Conservation (phyloP, 2,888 invertebrate species). For the Drosophila neotestacea region DNA sequence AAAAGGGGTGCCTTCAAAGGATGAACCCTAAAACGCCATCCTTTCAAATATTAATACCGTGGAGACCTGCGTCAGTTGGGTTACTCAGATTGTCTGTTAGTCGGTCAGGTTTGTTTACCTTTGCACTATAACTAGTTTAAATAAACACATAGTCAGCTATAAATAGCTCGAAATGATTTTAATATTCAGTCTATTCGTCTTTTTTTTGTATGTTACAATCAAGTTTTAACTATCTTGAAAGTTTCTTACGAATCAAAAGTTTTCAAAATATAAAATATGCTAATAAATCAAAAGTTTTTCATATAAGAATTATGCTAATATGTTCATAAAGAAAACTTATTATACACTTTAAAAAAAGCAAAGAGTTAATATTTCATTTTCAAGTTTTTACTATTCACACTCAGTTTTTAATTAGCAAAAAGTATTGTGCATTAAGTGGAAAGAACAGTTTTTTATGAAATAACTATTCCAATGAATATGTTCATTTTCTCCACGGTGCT, state of each 20-base stretch:
- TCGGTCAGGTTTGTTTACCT: slow-evolving; percentile 37
- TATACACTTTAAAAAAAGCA: background rate
- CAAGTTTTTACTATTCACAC: background rate
- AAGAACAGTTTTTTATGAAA: background rate
- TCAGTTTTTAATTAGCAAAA: background rate
- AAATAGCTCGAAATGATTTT: background rate
- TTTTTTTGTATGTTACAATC: background rate
- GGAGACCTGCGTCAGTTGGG: slow-evolving; percentile 34
- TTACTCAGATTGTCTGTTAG: slow-evolving; percentile 55
- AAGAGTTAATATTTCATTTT: background rate
- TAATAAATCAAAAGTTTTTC: background rate
- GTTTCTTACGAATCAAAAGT: background rate
- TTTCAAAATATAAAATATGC: background rate
- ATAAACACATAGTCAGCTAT: no score
- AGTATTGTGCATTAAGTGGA: background rate
- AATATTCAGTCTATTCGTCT: background rate
- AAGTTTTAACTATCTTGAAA: background rate
- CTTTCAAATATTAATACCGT: slow-evolving; percentile 73
- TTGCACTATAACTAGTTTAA: background rate
- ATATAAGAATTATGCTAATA: background rate
- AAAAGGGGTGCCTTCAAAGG: slow-evolving; percentile 41
- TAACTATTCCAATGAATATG: background rate
- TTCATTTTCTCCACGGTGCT: background rate
- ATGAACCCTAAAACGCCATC: slow-evolving; percentile 37
- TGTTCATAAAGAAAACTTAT: background rate